Base-by-base conservation (phyloP, 2,113 vertebrate genomes). In the Oreochromis spilurus region DNA sequence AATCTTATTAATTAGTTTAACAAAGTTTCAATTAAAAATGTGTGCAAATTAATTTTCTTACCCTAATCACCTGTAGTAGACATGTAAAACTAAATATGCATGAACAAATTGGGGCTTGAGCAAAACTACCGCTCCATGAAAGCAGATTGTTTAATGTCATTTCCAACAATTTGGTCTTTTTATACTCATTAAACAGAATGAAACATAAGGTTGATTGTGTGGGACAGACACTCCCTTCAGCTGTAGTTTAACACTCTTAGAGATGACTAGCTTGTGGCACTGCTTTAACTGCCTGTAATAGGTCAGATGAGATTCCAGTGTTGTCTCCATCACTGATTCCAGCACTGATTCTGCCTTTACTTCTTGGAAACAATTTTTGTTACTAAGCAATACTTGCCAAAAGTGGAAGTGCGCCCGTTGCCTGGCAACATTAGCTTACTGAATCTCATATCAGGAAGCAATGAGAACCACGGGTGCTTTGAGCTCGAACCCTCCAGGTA, bases 351-450 rank as follows among this genome's bases (percentile, higher is more conserved):
- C 82, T 83, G 89, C 84, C 82, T 88, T 89, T 62, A 91, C 87
- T 89, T 91, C 87, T 90, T 85, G 52, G 85, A 92, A 90, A 92
- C 31, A 88, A 83, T 88, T 88, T 93, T 92, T 91, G 93, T 94
- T 93, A 93, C 93, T 55, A 93, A 91, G 93, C 93, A 93, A 88
- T 93, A 90, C 72, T 93, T 91, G 84, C 92, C 90, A 91, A 94
- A 95, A 93, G 91, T 93, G 86, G 90, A 91, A 90, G 54, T 88
- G 89, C 85, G 84, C 72, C 85, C 29, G 95, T 95, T 95, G 95
- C 94, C 93, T 90, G 91, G 94, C 93, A 93, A 94, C 94, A 93
- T 95, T 89, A 85, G 85, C 89, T 92, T 92, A 94, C 84, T 92
- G 81, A 91, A 92, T 93, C 90, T 91, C 83, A 85, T 83, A 87